Evolutionary conservation across 2,888 invertebrate species (phyloP).

Genomic region (Pheosia gnoma): DNA sequence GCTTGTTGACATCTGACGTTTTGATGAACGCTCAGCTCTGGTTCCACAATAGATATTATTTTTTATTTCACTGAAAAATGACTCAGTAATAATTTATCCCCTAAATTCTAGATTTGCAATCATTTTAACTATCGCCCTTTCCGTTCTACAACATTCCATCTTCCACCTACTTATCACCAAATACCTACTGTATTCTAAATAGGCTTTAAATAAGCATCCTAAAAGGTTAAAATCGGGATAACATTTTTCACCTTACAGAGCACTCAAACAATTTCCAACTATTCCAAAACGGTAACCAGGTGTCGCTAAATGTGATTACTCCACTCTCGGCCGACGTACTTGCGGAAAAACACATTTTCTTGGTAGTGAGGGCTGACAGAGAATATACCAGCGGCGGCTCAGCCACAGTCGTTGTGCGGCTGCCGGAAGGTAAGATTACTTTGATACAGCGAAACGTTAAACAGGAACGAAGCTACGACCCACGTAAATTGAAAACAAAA

Average conservation of each 20-base stretch:
- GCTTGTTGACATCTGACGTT: background rate
- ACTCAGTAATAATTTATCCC: no score
- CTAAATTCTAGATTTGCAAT: no score
- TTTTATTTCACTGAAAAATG: no score
- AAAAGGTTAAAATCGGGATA: no score
- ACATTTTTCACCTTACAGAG: slow-evolving; percentile 48
- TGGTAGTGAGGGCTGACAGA: slow-evolving; percentile 62
- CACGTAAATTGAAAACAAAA: no score
- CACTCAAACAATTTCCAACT: slow-evolving; percentile 49
- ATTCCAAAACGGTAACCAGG: slow-evolving; percentile 37
- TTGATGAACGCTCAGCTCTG: background rate
- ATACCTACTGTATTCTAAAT: no score
- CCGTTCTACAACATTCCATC: no score
- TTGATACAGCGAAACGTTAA: background rate
- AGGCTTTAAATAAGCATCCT: no score
- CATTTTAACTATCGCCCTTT: no score
- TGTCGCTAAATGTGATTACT: slow-evolving; percentile 46
- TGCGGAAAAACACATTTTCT: slow-evolving; percentile 47
- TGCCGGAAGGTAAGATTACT: slow-evolving; percentile 64
- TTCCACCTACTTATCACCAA: no score
- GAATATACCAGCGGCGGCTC: slow-evolving; percentile 64
- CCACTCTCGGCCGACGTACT: slow-evolving; percentile 48
- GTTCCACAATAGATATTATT: background rate
- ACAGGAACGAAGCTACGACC: no score
- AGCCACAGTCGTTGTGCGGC: slow-evolving; percentile 61